Base-by-base conservation (phyloP, 1,140 invertebrate genomes). In the Steinernema feltiae region DNA sequence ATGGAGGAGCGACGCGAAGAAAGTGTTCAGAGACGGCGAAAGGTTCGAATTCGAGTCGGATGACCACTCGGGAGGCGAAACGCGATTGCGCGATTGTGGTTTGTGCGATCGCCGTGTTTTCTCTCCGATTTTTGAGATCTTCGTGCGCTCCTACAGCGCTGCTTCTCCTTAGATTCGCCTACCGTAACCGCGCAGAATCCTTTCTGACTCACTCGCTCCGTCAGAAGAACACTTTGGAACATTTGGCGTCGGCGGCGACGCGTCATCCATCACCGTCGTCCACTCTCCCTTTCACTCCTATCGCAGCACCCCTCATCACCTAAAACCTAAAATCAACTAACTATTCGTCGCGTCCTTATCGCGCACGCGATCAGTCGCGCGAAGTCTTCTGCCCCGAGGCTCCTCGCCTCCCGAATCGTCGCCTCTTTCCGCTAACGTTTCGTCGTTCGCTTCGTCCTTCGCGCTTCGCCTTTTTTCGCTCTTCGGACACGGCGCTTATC, bases 291-390 rank as follows among this genome's bases (percentile, higher is more conserved):
- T 63, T 63, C 24, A 27, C 53, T 63, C 53, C 24, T 41, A 18
- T 18, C 35, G 18, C 35, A 7, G 7, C 35, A 7, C 12, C 3
- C 53, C 24, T 27, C 53, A 21, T 3, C 53, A 3, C 53, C 53
- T 3, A n/a, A 63, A 63, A 63, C 53, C 53, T 63, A 27, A 63
- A 63, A 63, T 63, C 53, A 63, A 7, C 53, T 63, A 63, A 27
- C 41, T 46, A 46, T 46, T 46, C 53, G 53, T 27, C 7, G 35
- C 35, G 18, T 41, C 35, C n/a, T 41, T 41, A 41, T 41, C 35
- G 7, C 35, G 7, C 35, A 41, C 35, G 35, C 35, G 18, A 41
- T 41, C 35, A n/a, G n/a, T 41, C 35, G 7, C 7, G 7, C 7
- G 18, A 41, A 41, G 18, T 7, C 35, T 41, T 41, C 35, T 41